Conservation (phyloP, 2,113 vertebrate genomes). For the Procavia capensis region DNA sequence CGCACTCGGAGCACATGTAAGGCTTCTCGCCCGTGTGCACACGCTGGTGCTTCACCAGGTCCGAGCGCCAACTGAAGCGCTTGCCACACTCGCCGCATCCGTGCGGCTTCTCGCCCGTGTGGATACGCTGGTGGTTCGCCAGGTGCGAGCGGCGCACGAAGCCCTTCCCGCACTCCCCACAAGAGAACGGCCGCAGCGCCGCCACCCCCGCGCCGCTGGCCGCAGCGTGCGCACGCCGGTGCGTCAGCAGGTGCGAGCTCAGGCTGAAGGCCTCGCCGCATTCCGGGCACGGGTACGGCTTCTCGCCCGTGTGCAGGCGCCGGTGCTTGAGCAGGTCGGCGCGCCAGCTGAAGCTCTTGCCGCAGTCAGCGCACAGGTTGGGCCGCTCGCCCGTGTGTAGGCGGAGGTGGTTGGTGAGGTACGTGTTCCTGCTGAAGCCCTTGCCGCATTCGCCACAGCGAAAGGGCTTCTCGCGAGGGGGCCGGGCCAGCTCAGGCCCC, state of each 20-base stretch:
- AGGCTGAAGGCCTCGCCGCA: slow-evolving; percentile 92
- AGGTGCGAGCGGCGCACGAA: slow-evolving; percentile 72
- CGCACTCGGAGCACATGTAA: slow-evolving; percentile 78
- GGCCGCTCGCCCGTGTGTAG: slow-evolving; percentile 92
- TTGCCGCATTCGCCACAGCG: slow-evolving; percentile 92
- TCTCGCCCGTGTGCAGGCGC: slow-evolving; percentile 88
- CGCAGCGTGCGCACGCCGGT: slow-evolving; percentile 91
- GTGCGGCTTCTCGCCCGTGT: slow-evolving; percentile 79
- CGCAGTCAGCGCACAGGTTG: slow-evolving; percentile 91
- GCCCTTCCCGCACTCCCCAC: slow-evolving; percentile 65
- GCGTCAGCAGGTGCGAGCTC: slow-evolving; percentile 91
- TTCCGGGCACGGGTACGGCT: slow-evolving; percentile 86
- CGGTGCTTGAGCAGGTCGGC: slow-evolving; percentile 93
- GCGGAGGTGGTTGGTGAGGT: slow-evolving; percentile 89
- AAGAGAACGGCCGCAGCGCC: slow-evolving; percentile 73
- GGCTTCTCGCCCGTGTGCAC: slow-evolving; percentile 80
- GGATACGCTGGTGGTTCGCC: slow-evolving; percentile 72
- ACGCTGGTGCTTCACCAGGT: slow-evolving; percentile 81
- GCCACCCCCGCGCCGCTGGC: slow-evolving; percentile 86
- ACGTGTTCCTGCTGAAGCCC: slow-evolving; percentile 87
- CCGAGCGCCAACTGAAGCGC: slow-evolving; percentile 79
- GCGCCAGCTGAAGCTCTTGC: slow-evolving; percentile 92
- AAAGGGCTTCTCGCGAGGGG: slow-evolving; percentile 81
- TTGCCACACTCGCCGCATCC: slow-evolving; percentile 79
- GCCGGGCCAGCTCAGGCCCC: slow-evolving; percentile 32